Evolutionary conservation across 2,113 vertebrate species (phyloP), one percentile per base, ranked within the genome.

Genomic region (Fulica atra): DNA sequence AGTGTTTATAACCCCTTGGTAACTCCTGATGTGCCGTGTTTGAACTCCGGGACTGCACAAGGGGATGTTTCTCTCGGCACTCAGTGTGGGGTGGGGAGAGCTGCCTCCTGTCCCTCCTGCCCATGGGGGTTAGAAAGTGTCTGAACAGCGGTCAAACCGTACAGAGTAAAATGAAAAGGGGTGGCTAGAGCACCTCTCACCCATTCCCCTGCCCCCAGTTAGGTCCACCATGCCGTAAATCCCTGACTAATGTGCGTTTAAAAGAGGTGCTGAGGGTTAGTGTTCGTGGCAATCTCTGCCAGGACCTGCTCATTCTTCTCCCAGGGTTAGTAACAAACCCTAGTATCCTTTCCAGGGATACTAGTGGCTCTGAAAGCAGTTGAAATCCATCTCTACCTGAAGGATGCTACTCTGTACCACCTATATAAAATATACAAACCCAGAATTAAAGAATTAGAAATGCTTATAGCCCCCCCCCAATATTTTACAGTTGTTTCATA

Each of bases 191-290:
- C 9, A 17, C 3, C 17, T 13, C 28, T 46, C 9, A 4, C 10
- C 26, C 20, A 2, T 61, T 77, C 5, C 10, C 15, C 25, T 48
- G 21, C 3, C 12, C 19, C 1, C 5, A 33, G 44, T 0, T 0
- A 33, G 33, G 48, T 29, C 26, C 81, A 18, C 46, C 60, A 4
- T n/a, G 35, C 18, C 33, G n/a, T 60, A 24, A 93, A 16, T 28
- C 51, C 54, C 44, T 21, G 25, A 42, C 2, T n/a, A 40, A 77
- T 6, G 18, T 4, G 16, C 31, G 76, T 64, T 69, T 35, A 24
- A 61, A 78, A 59, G 5, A 7, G 15, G 19, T 15, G 4, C 21
- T 69, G 64, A 36, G 2, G 5, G 16, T 18, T 44, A 16, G 7
- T 42, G 64, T 61, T 89, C 35, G 29, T 81, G 44, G 23, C 2